phyloP scores from a whole-genome alignment of 2,888 invertebrate genomes.

The Calameuta filiformis region DNA sequence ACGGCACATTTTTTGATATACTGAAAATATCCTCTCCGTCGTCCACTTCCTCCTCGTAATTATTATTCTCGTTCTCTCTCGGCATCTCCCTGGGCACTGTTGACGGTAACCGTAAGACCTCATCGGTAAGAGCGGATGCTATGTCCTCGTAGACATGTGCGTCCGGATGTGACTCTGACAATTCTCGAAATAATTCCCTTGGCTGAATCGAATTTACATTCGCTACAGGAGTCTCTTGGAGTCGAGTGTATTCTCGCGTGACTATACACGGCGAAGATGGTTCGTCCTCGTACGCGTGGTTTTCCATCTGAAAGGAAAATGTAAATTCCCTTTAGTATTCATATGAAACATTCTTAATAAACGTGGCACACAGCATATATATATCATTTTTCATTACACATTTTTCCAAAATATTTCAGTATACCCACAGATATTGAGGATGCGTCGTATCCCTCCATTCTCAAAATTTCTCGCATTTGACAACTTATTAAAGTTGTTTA shows the following conservation, averaged over 20 bases:
- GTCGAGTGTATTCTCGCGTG: background rate
- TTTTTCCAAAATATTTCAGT: background rate
- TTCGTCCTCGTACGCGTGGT: constrained; percentile 60
- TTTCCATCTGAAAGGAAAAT: constrained; percentile 55
- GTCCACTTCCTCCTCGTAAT: background rate
- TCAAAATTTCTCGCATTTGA: background rate
- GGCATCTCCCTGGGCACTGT: background rate
- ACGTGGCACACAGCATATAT: no score
- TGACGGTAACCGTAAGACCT: background rate
- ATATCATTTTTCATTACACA: background rate
- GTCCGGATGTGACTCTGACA: constrained; percentile 29
- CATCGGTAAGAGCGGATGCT: constrained; percentile 16
- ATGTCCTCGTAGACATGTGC: constrained; percentile 61
- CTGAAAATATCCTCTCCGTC: constrained; percentile 1
- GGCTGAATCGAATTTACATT: constrained; percentile 1
- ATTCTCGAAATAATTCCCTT: constrained; percentile 8
- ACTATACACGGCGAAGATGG: constrained; percentile 19
- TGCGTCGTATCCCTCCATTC: background rate
- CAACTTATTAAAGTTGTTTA: background rate
- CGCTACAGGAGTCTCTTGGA: background rate
- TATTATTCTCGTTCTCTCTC: background rate
- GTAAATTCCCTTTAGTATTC: background rate
- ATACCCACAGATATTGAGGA: background rate
- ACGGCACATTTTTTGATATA: constrained; percentile 8
- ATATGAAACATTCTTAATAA: background rate